These are phyloP conservation scores for Aporophyla nigra DNA, from an alignment of 2,888 invertebrate genomes.

Conservation along the genomic window DNA sequence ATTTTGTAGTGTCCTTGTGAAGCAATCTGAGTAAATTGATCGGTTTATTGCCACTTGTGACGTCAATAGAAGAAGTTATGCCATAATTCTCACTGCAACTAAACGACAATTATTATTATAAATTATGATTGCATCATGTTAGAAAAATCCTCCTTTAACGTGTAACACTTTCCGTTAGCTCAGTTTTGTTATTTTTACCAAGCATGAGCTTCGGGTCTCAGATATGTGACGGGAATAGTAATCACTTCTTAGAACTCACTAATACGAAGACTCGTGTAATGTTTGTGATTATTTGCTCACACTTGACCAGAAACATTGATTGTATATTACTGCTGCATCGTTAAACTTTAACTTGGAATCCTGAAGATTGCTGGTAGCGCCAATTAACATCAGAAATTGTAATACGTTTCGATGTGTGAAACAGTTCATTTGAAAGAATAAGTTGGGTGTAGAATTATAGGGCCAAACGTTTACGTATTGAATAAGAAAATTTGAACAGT, in stretches of 20 bases:
- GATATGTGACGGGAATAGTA: conserved; percentile 4
- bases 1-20: no score
- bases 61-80: no score
- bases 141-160: neutral
- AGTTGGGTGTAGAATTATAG: no score
- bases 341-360: neutral
- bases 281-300: neutral
- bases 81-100: no score
- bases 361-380: neutral
- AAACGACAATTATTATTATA: no score
- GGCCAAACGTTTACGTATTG: no score
- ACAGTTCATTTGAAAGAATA: no score
- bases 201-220: neutral
- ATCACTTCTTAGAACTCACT: neutral
- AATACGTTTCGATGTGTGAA: neutral
- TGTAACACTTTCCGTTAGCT: neutral
- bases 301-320: neutral
- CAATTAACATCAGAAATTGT: neutral
- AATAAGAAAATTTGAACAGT: no score
- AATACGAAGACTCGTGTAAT: neutral
- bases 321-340: neutral
- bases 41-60: no score
- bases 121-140: neutral
- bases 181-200: conserved; percentile 1
- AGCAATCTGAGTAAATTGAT: no score